These are phyloP conservation scores for Ibidorhyncha struthersii DNA, from an alignment of 2,113 vertebrate genomes.

Conservation along the genomic window DNA sequence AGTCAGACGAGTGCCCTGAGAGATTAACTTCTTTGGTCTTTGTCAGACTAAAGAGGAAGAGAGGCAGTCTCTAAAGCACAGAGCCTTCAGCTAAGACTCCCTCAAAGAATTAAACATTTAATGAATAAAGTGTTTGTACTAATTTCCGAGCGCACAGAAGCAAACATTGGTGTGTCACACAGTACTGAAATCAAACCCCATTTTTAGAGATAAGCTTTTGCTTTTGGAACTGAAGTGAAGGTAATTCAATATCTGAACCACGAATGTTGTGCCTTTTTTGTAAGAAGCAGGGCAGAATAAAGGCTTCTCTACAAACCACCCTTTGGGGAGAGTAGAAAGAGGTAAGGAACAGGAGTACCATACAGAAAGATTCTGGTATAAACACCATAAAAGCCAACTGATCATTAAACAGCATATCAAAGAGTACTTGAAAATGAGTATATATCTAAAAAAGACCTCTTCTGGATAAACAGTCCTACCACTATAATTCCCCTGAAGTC, in stretches of 20 bases:
- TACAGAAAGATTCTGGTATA: background rate
- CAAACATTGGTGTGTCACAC: accelerated
- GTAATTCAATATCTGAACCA: background rate
- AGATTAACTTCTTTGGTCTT: background rate
- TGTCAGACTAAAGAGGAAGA: background rate
- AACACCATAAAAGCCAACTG: background rate
- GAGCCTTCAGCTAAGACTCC: background rate
- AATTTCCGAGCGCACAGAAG: background rate
- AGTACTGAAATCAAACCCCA: background rate
- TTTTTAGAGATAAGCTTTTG: background rate
- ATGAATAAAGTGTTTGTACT: background rate
- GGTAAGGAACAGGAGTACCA: background rate
- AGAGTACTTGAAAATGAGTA: background rate
- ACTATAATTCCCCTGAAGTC: background rate
- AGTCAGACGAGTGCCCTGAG: background rate
- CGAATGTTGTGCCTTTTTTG: background rate
- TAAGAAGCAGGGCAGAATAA: background rate
- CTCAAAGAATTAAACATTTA: background rate
- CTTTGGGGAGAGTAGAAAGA: background rate
- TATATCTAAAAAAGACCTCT: background rate
- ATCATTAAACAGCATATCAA: background rate
- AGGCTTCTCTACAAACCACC: background rate
- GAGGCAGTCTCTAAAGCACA: background rate
- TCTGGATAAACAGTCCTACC: background rate
- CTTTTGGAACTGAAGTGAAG: background rate